phyloP scores from a whole-genome alignment of 2,113 vertebrate species.

The Melanostigma gelatinosum region DNA sequence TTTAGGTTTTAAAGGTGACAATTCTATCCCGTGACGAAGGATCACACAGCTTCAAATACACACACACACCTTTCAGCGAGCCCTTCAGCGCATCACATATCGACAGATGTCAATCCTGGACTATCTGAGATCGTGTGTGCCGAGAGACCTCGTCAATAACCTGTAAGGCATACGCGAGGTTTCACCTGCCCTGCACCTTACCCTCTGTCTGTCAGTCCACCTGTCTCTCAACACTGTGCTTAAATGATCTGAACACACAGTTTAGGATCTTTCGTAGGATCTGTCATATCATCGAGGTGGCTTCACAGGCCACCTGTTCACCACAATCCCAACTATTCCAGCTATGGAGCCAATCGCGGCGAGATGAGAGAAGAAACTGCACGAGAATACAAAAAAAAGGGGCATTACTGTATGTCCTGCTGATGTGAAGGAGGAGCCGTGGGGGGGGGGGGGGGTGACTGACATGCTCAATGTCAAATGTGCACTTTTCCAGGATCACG shows the following conservation, averaged over 20 bases:
- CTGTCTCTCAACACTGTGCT: conserved; percentile 52
- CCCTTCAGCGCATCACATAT: not conserved
- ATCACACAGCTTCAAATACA: not conserved
- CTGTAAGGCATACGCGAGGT: not conserved
- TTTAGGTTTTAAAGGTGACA: not conserved
- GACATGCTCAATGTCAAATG: conserved; percentile 71
- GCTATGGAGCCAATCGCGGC: conserved; percentile 49
- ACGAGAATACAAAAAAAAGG: conserved; percentile 32
- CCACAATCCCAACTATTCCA: conserved; percentile 72
- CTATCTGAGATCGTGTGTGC: not conserved
- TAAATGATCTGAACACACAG: conserved; percentile 37
- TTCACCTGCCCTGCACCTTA: conserved; percentile 17
- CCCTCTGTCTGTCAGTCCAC: conserved; percentile 25
- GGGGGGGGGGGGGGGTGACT: conserved; percentile 13
- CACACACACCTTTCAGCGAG: not conserved
- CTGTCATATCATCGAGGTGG: conserved; percentile 41
- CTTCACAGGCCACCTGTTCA: conserved; percentile 69
- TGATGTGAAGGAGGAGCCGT: conserved; percentile 22
- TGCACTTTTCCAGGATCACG: conserved; percentile 66
- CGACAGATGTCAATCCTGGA: not conserved
- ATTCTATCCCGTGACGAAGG: not conserved
- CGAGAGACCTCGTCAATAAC: not conserved
- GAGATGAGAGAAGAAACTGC: conserved; percentile 53
- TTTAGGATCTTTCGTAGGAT: conserved; percentile 31
- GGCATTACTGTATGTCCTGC: conserved; percentile 19